Conservation (phyloP, 2,888 invertebrate genomes). For the Atethmia centrago region DNA sequence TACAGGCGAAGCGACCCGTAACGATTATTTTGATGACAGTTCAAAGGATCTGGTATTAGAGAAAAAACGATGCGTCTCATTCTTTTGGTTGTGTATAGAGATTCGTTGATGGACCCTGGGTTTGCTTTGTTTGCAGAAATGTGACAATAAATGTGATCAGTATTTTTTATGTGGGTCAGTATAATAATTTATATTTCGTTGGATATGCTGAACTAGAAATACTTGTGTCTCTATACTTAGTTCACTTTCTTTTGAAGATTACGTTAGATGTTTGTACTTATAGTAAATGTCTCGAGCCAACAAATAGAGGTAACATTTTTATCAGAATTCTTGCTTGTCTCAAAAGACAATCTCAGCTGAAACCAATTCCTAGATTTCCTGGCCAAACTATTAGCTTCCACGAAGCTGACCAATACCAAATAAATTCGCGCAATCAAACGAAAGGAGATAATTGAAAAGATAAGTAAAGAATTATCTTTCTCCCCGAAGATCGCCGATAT, state of each 20-base stretch:
- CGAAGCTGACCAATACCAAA: conserved; percentile 60
- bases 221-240: neutral
- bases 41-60: conserved; percentile 64
- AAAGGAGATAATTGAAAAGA: conserved; percentile 83
- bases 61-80: conserved; percentile 57
- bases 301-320: neutral
- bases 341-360: neutral
- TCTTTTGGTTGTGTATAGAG: conserved; percentile 54
- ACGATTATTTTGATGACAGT: conserved; percentile 69
- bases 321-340: neutral
- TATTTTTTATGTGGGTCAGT: conserved; percentile 50
- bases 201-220: conserved; percentile 17
- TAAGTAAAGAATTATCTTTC: conserved; percentile 73
- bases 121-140: conserved; percentile 49
- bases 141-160: conserved; percentile 43
- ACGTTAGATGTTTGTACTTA: neutral
- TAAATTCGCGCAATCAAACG: conserved; percentile 73
- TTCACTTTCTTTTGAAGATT: neutral
- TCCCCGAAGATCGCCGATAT: conserved; percentile 59
- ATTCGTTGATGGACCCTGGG: conserved; percentile 48
- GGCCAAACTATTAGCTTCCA: conserved; percentile 37
- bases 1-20: conserved; percentile 63
- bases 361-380: conserved; percentile 13
- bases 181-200: conserved; percentile 22
- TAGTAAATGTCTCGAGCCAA: neutral